These are phyloP conservation scores for Plodia interpunctella DNA, from an alignment of 1,140 invertebrate genomes.

Conservation along the genomic window DNA sequence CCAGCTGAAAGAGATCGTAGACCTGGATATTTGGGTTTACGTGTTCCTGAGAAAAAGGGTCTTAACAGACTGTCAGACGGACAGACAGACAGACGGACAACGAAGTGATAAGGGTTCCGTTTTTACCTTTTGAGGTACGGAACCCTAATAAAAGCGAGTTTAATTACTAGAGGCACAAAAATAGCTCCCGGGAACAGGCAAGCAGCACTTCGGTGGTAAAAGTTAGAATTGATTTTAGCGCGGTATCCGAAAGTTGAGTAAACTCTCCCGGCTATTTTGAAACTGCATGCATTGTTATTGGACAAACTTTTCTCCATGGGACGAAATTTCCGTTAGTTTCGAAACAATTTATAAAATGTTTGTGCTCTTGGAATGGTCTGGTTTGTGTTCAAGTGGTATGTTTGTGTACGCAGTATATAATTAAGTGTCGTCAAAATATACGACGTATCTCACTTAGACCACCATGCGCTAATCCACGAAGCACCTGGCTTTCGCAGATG, in stretches of 20 bases:
- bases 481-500: no score
- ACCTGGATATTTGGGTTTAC: no score
- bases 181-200: background rate
- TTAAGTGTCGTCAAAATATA: no score
- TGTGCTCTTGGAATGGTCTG: background rate
- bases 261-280: slow-evolving; percentile 3
- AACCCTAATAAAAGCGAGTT: background rate
- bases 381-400: background rate
- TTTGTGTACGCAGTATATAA: background rate
- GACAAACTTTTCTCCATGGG: background rate
- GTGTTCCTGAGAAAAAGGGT: no score
- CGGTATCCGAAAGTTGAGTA: background rate
- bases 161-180: background rate
- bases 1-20: no score
- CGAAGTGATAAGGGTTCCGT: no score
- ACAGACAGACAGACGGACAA: no score
- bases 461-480: no score
- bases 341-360: slow-evolving; percentile 6
- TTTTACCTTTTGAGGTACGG: background rate
- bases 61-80: no score
- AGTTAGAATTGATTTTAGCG: slow-evolving; percentile 7
- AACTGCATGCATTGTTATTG: slow-evolving; percentile 7
- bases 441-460: no score
- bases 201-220: slow-evolving; percentile 2
- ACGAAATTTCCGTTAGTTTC: slow-evolving; percentile 1